These are phyloP conservation scores for Oreochromis aureus DNA, from an alignment of 2,113 vertebrate species.

Conservation along the genomic window DNA sequence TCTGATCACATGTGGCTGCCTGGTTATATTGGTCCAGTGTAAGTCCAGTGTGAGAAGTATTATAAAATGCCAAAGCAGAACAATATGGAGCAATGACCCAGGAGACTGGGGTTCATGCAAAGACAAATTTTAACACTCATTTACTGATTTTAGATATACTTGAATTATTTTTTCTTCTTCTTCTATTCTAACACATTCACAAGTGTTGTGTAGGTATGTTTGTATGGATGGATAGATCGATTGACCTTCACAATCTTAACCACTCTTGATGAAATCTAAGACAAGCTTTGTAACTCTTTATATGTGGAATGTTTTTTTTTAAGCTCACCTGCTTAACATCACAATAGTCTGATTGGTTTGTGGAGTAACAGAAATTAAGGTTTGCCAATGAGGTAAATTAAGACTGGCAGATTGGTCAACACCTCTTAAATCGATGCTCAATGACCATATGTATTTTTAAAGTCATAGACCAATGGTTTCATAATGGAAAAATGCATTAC, in stretches of 20 bases:
- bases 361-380: not conserved
- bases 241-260: not conserved
- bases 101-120: not conserved
- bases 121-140: not conserved
- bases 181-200: not conserved
- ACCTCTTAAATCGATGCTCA: slow-evolving; percentile 8
- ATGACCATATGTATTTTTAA: not conserved
- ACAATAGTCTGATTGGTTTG: not conserved
- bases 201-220: not conserved
- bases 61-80: not conserved
- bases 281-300: not conserved
- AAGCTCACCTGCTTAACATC: not conserved
- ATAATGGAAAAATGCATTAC: slow-evolving; percentile 34
- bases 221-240: not conserved
- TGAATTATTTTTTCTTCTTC: not conserved
- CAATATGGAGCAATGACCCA: not conserved
- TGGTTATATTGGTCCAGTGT: not conserved
- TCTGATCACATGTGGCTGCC: not conserved
- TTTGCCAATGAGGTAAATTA: not conserved
- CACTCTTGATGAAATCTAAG: not conserved
- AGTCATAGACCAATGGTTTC: slow-evolving; percentile 28
- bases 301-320: not conserved
- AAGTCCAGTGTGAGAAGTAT: not conserved
- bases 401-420: not conserved
- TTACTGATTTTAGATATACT: not conserved